A percentile compares a stretch with the other conserved stretches of the same genome.
Conservation (phyloP, 1,140 invertebrate species). For the Orchesella cincta region DNA sequence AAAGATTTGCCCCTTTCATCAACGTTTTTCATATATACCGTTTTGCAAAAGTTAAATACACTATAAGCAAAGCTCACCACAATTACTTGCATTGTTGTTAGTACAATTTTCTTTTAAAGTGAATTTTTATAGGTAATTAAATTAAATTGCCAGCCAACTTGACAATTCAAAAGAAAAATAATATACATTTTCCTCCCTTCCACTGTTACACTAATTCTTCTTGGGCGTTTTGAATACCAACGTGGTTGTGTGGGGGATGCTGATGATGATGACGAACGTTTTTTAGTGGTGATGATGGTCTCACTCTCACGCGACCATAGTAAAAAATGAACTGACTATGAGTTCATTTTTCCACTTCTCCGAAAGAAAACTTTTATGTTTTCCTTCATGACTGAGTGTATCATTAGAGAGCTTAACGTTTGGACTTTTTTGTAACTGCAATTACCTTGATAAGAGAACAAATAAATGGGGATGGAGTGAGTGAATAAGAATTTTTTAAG, state of each 20-base stretch:
- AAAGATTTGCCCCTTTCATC: not conserved
- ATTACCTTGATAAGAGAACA: too few species aligned
- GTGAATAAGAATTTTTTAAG: not conserved
- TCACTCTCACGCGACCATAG: constrained; percentile 11
- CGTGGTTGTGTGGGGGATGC: not conserved
- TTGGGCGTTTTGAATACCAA: not conserved
- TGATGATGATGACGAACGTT: constrained; percentile 7
- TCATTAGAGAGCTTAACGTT: too few species aligned
- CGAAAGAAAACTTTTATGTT: not conserved
- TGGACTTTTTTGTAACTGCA: too few species aligned
- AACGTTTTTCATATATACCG: not conserved
- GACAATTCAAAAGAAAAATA: constrained; percentile 21
- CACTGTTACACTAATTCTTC: not conserved
- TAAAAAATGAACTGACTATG: not conserved
- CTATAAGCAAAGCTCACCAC: not conserved
- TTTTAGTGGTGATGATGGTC: not conserved
- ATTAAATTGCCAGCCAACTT: not conserved
- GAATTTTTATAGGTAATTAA: not conserved
- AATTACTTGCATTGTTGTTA: not conserved
- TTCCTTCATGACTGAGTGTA: too few species aligned
- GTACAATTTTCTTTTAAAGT: constrained; percentile 19
- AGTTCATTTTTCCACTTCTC: not conserved
- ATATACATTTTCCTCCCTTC: not conserved
- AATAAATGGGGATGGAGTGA: too few species aligned
- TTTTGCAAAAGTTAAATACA: not conserved